phyloP scores from a whole-genome alignment of 2,888 invertebrate species.

The Enchytraeus crypticus region DNA sequence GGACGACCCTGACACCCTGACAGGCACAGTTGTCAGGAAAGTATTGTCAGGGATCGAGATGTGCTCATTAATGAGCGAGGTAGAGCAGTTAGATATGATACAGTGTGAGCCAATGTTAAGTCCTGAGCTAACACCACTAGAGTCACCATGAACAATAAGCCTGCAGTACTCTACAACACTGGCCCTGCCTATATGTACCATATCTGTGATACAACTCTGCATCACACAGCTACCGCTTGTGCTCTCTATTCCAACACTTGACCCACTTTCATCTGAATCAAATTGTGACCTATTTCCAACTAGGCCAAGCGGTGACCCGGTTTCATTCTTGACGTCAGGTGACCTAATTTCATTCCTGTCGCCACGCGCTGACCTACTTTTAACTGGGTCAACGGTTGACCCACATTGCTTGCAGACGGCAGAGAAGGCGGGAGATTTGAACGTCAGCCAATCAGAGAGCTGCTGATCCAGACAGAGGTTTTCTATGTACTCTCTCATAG shows the following conservation, averaged over 20 bases:
- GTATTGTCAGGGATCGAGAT: conserved; percentile 32
- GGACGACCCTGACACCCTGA: conserved; percentile 22
- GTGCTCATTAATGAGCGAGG: neutral
- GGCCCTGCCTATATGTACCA: conserved; percentile 28
- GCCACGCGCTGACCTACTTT: no score
- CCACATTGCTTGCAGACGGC: neutral
- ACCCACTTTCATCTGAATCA: no score
- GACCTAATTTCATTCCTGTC: no score
- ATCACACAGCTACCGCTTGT: conserved; percentile 29
- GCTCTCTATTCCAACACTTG: no score
- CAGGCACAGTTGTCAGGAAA: conserved; percentile 43
- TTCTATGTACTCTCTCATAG: conserved; percentile 44
- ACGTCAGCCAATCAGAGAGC: conserved; percentile 33
- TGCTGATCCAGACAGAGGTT: conserved; percentile 36
- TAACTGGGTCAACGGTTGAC: conserved; percentile 40
- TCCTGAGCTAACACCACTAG: no score
- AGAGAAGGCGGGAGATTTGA: conserved; percentile 35
- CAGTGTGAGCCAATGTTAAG: conserved; percentile 36
- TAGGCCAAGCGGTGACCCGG: no score
- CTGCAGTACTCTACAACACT: conserved; percentile 47
- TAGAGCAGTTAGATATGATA: conserved; percentile 45
- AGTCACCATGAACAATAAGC: no score
- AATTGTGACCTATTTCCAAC: no score
- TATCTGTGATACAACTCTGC: no score
- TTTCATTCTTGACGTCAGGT: no score